phyloP scores from a whole-genome alignment of 2,113 vertebrate species.

The Scolopax mira region DNA sequence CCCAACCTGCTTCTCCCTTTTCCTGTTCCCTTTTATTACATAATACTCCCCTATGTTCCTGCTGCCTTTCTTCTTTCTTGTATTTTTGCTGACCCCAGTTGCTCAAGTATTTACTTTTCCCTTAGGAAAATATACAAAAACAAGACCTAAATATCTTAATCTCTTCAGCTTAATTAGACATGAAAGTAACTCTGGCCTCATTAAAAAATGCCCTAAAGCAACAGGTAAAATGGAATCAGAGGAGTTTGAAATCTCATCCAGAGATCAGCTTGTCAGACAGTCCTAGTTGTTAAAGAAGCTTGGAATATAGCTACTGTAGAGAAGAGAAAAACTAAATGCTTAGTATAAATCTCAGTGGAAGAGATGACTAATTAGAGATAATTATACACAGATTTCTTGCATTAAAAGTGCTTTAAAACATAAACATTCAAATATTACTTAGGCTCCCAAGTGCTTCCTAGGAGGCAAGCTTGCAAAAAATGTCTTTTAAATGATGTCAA shows the following conservation, averaged over 20 bases:
- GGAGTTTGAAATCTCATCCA: background rate
- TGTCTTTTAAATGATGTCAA: background rate
- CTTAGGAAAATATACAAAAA: background rate
- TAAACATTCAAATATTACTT: conserved; percentile 64
- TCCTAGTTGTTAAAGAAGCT: background rate
- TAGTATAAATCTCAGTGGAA: conserved; percentile 57
- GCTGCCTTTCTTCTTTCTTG: conserved; percentile 10
- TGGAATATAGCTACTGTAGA: background rate
- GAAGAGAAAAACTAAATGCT: conserved; percentile 17
- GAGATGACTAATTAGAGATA: conserved; percentile 63
- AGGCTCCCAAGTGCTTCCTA: conserved; percentile 49
- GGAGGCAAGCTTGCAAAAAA: conserved; percentile 39
- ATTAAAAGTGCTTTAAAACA: conserved; percentile 69
- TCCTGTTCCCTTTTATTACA: background rate
- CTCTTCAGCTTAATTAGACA: conserved; percentile 58
- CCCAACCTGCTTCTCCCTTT: background rate
- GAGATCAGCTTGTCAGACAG: conserved; percentile 18
- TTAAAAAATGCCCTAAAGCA: conserved; percentile 44
- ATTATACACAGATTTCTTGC: conserved; percentile 64
- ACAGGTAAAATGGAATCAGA: conserved; percentile 30
- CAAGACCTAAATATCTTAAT: conserved; percentile 50
- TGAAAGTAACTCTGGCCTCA: conserved; percentile 41
- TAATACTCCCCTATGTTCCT: background rate
- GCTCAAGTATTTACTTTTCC: conserved; percentile 14
- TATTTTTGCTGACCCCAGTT: conserved; percentile 42